Evolutionary conservation across 1,140 invertebrate species (phyloP).

Genomic region (Arion vulgaris): DNA sequence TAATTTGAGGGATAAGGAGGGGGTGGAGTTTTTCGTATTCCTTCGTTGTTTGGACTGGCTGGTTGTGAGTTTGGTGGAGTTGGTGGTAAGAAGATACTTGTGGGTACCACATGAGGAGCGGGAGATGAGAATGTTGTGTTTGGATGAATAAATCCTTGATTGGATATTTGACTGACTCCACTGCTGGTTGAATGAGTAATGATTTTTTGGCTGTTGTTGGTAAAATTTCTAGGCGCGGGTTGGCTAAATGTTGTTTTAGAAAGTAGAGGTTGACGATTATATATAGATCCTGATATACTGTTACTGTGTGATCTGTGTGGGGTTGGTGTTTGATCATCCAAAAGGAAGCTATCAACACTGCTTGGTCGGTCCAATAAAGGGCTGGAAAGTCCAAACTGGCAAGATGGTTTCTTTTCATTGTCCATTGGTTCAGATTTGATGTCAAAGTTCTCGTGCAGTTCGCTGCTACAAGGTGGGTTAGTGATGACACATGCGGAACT

Average conservation of each 20-base stretch:
- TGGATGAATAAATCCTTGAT: neutral
- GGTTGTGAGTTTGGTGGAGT: slow-evolving; percentile 69
- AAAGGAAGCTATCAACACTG: slow-evolving; percentile 28
- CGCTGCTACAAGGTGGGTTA: neutral
- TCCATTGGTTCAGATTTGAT: slow-evolving; percentile 63
- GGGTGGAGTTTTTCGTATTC: slow-evolving; percentile 63
- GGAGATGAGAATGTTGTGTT: slow-evolving; percentile 20
- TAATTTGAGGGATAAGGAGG: slow-evolving; percentile 65
- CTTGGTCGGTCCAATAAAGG: neutral
- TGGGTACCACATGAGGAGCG: slow-evolving; percentile 59
- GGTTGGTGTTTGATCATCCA: neutral
- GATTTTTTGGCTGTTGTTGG: neutral
- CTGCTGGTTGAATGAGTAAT: slow-evolving; percentile 7
- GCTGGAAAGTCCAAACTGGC: slow-evolving; percentile 49
- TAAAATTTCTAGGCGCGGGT: neutral
- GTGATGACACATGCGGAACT: neutral
- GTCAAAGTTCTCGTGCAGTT: neutral
- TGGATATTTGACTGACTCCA: slow-evolving; percentile 2
- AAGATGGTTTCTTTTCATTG: slow-evolving; percentile 57
- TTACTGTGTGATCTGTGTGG: neutral
- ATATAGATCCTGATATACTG: neutral
- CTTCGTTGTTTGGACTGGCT: slow-evolving; percentile 62
- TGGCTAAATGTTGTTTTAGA: slow-evolving; percentile 22
- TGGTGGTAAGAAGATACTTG: slow-evolving; percentile 47
- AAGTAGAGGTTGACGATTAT: neutral